Evolutionary conservation across 2,113 vertebrate species (phyloP), one percentile per base, ranked within the genome.

Genomic region (Solea solea): DNA sequence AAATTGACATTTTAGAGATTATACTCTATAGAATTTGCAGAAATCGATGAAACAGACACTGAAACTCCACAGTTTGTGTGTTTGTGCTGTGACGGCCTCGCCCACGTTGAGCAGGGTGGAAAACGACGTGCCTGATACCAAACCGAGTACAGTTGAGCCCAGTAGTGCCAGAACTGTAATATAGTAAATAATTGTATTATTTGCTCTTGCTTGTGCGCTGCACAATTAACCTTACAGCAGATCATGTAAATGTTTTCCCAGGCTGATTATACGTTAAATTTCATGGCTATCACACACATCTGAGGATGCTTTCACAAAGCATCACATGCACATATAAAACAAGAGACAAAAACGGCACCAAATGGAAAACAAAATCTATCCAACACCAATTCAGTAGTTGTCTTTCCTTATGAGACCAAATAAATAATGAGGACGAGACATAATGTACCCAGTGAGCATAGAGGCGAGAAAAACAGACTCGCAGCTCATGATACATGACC

Each of bases 391-490:
- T 10, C 63, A 81, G 80, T 48, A 69, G 34, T 13, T 34, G 34
- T 16, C 39, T 51, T 77, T 84, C 81, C 54, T 83, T 69, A 40
- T 53, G 44, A 5, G 51, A 8, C 42, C 75, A 60, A 72, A 72
- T 82, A 61, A 77, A 59, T 76, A 25, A 73, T 52, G 28, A 27
- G 9, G 58, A 39, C 41, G 56, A 75, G 59, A 59, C 45, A 51
- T 52, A 28, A 9, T 64, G 7, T 51, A 44, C 48, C 64, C 46
- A 27, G 53, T 1, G n/a, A 50, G 12, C 14, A 50, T 8, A 50
- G 49, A 7, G 3, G 5, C 7, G 56, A 27, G 39, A 44, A 40
- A 12, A 9, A 11, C 11, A 51, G 34, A 11, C 8, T 12, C 5
- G 9, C 45, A 48, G 11, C 45, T 48, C 45, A 48, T 10, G 45